These are phyloP conservation scores for Chionodraco myersi DNA, from an alignment of 2,113 vertebrate genomes.

Conservation along the genomic window DNA sequence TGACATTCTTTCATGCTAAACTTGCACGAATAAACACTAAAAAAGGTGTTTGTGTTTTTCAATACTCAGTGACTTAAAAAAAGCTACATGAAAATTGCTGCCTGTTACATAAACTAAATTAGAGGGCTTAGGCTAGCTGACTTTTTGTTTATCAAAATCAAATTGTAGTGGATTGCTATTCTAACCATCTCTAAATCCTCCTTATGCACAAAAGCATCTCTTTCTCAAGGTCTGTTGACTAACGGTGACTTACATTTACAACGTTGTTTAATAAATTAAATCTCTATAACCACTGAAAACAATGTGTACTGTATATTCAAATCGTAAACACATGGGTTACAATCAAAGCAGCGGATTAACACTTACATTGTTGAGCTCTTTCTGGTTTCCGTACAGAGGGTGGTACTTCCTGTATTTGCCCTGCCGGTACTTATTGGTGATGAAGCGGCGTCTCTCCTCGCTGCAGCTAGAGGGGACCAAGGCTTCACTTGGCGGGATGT, in stretches of 20 bases:
- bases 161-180: too few species aligned
- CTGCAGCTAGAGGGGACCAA: constrained; percentile 83
- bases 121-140: too few species aligned
- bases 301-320: not conserved
- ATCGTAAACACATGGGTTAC: not conserved
- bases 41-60: too few species aligned
- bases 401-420: constrained; percentile 96
- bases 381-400: constrained; percentile 92
- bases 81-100: too few species aligned
- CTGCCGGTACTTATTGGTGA: constrained; percentile 92
- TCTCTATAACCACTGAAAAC: not conserved
- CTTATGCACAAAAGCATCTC: not conserved
- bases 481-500: constrained; percentile 93
- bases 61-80: too few species aligned
- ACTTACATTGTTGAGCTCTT: constrained; percentile 91
- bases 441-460: constrained; percentile 84
- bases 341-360: not conserved
- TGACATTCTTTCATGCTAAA: too few species aligned
- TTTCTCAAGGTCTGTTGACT: not conserved
- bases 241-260: not conserved
- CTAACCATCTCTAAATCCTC: too few species aligned
- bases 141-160: too few species aligned
- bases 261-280: not conserved
- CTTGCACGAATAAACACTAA: too few species aligned
- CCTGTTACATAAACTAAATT: too few species aligned